These are phyloP conservation scores for Netelia virgata DNA, from an alignment of 2,888 invertebrate genomes.

Conservation along the genomic window DNA sequence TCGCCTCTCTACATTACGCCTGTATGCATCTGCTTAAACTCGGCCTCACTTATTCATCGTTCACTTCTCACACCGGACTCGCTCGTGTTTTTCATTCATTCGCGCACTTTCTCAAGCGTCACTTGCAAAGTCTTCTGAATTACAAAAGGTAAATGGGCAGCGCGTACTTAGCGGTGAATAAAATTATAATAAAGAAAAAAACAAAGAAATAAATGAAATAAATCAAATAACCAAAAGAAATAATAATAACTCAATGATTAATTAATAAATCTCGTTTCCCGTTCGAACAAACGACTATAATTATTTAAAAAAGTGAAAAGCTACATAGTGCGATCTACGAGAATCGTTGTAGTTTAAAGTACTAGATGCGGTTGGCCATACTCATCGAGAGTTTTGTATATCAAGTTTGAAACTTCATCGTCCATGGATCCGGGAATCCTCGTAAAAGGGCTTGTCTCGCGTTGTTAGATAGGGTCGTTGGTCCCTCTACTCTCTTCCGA, in stretches of 20 bases:
- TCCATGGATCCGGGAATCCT: slow-evolving; percentile 35
- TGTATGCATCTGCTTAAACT: background rate
- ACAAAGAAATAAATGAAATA: too few species aligned
- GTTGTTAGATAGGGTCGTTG: background rate
- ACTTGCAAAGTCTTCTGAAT: slow-evolving; percentile 10
- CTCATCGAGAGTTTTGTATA: slow-evolving; percentile 27
- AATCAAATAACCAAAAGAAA: too few species aligned
- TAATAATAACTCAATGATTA: too few species aligned
- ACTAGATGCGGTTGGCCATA: slow-evolving; percentile 30
- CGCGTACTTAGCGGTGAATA: too few species aligned
- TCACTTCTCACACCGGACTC: too few species aligned
- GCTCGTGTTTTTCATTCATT: background rate
- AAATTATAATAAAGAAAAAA: too few species aligned
- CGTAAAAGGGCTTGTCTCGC: slow-evolving; percentile 47
- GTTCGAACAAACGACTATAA: too few species aligned
- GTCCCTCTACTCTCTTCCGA: slow-evolving; percentile 38
- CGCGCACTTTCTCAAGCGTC: background rate
- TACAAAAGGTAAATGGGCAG: background rate
- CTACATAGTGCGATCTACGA: background rate
- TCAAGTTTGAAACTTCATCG: slow-evolving; percentile 56
- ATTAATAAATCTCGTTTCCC: too few species aligned
- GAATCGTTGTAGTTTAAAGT: background rate
- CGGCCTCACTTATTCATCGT: background rate
- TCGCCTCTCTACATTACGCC: background rate
- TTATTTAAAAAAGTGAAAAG: background rate